These are phyloP conservation scores for Microcebus tavaratra DNA, from an alignment of 2,113 vertebrate species.

Conservation along the genomic window DNA sequence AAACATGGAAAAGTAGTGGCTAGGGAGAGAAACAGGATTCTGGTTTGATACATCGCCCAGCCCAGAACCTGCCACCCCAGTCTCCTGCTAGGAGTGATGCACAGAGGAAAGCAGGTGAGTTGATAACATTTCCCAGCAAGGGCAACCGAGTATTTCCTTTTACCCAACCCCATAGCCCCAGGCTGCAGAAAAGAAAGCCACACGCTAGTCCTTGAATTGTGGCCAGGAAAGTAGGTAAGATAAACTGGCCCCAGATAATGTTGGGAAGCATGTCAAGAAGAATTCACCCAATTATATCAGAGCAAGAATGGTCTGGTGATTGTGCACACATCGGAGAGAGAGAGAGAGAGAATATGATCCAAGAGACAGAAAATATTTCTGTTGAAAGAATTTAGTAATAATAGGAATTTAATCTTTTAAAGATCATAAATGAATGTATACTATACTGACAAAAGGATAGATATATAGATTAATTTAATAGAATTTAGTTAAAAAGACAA, in stretches of 20 bases:
- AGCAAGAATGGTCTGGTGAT: background rate
- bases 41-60: background rate
- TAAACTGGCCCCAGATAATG: background rate
- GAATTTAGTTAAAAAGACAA: background rate
- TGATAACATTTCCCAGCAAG: background rate
- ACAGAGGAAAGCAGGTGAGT: background rate
- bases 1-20: background rate
- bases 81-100: background rate
- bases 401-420: background rate
- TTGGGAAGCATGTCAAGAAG: background rate
- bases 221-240: background rate
- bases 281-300: background rate
- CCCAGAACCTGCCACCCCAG: background rate
- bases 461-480: background rate
- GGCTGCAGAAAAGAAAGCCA: background rate
- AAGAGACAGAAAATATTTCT: conserved; percentile 8
- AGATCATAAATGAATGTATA: background rate
- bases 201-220: background rate
- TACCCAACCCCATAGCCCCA: background rate
- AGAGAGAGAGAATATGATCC: background rate
- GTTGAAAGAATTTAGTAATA: background rate
- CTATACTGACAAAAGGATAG: background rate
- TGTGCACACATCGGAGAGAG: background rate
- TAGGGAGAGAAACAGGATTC: background rate
- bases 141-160: background rate